Evolutionary conservation across 2,888 invertebrate species (phyloP).

Genomic region (Stegana nigrithorax): DNA sequence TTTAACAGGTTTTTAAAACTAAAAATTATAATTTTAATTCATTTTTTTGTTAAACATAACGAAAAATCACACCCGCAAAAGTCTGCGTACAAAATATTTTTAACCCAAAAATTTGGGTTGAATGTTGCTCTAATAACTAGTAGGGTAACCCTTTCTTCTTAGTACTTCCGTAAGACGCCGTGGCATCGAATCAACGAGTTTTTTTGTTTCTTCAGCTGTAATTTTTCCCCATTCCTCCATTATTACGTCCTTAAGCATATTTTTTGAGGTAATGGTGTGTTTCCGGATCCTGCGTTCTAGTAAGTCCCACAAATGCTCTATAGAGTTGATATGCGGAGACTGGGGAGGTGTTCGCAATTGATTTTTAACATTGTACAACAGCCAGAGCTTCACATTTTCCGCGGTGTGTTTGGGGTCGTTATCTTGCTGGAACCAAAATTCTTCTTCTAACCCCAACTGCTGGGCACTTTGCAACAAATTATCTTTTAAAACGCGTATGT

Average conservation of each 20-base stretch:
- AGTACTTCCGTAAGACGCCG: slow-evolving; percentile 17
- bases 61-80: neutral
- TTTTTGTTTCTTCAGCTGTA: slow-evolving; percentile 18
- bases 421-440: slow-evolving; percentile 26
- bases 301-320: slow-evolving; percentile 27
- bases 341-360: slow-evolving; percentile 25
- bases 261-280: slow-evolving; percentile 16
- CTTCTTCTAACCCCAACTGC: slow-evolving; percentile 6
- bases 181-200: slow-evolving; percentile 22
- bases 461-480: slow-evolving; percentile 28
- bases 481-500: slow-evolving; percentile 22
- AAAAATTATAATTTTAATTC: neutral
- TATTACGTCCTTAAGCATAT: slow-evolving; percentile 20
- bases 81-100: neutral
- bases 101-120: too few relatives aligned
- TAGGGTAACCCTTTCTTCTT: slow-evolving; percentile 17
- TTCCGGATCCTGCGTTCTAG: slow-evolving; percentile 23
- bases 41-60: neutral
- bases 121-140: too few relatives aligned
- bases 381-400: slow-evolving; percentile 26
- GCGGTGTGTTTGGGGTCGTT: slow-evolving; percentile 32
- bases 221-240: slow-evolving; percentile 28
- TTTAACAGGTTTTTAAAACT: too few relatives aligned
- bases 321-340: slow-evolving; percentile 27
- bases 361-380: slow-evolving; percentile 25